A percentile compares a stretch with the other conserved stretches of the same genome.
Evolutionary conservation across 2,113 vertebrate species (phyloP).

Genomic region (Fregata magnificens): DNA sequence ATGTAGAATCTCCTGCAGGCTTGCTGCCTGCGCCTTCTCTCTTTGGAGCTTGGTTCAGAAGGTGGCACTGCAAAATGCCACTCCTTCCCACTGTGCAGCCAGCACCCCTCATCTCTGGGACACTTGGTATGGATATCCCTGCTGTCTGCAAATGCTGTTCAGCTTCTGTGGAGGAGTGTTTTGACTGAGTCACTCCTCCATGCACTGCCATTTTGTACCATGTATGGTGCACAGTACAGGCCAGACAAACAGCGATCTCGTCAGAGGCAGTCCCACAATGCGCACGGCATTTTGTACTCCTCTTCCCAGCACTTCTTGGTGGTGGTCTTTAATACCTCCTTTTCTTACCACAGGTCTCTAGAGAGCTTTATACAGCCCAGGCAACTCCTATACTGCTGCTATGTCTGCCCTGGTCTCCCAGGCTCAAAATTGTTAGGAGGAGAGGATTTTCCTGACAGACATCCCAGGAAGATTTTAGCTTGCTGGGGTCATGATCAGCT

Average conservation of each 20-base stretch:
- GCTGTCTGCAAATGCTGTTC: not conserved
- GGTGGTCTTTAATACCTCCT: not conserved
- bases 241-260: not conserved
- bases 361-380: not conserved
- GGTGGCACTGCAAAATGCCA: not conserved
- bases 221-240: fast-evolving
- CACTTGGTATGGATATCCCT: not conserved
- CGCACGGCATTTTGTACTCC: not conserved
- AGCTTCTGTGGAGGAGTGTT: not conserved
- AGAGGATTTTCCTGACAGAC: not conserved
- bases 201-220: not conserved
- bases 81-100: not conserved
- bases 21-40: not conserved
- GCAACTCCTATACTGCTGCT: not conserved
- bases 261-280: not conserved
- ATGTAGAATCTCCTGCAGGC: not conserved
- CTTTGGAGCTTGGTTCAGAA: not conserved
- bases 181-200: not conserved
- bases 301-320: not conserved
- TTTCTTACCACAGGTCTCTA: not conserved
- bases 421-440: not conserved
- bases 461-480: not conserved
- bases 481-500: not conserved
- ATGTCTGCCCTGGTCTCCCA: not conserved
- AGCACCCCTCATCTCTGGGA: not conserved